Base-by-base conservation (phyloP, 2,888 invertebrate species). In the Drosophila cognata region DNA sequence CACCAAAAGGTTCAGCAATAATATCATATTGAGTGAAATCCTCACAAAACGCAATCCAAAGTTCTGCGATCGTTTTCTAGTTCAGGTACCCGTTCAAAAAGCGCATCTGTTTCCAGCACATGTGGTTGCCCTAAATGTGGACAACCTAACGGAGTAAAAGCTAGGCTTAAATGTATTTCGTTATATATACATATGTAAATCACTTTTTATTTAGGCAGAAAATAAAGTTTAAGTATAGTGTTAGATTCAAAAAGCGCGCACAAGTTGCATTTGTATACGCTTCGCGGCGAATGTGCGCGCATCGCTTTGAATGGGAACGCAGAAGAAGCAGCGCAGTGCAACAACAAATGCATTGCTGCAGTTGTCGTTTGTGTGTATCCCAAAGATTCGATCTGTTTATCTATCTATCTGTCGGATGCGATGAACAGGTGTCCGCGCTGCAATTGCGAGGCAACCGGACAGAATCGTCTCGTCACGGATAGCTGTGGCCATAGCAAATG, bases 401-500 rank as follows among this genome's bases (percentile, higher is more conserved):
- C 28, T 36, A 28, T 21, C 11, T 46, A 1, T 61, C 18, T 31
- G n/a, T 29, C 10, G 38, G 38, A 43, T 4, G 50, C 29, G 10
- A 85, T 85, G 89, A 60, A 41, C 53, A 74, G 46, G 41, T 86
- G 85, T 48, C 90, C 85, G 8, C 88, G 85, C 0, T 86, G 85
- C 46, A 55, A 74, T 13, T 74, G 71, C 16, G 74, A 93, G 64
- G 94, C 95, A 43, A 92, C 93, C 51, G 94, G 95, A 8, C 93
- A 94, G 68, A 95, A 95, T 85, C 94, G 96, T 62, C 93, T 96
- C 63, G 95, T 97, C 21, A 95, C 95, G 59, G 97, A 97, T 91
- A 94, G 94, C 57, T 97, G 97, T 92, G 97, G 96, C 4, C 96
- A 97, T 91, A 94, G 94, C 64, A 97, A 97, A 93, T 97, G 96